Percentiles rank a stretch among this genome's conserved stretches.
Evolutionary conservation across 2,797 vertebrate species (phyloP).

Genomic region (Pseudochaenichthys georgianus): DNA sequence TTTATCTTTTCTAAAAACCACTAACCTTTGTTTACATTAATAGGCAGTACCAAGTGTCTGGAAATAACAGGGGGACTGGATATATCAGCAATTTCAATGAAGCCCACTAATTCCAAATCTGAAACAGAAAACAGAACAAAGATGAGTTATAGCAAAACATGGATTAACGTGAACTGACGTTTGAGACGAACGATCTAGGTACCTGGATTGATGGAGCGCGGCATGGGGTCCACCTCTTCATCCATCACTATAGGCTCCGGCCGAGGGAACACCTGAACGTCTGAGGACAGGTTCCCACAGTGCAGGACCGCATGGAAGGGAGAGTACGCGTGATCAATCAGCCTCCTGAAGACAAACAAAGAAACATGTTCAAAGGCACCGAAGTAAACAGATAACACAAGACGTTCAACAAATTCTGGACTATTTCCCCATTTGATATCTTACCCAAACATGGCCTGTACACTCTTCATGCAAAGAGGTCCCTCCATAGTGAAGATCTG

Average conservation of each 20-base stretch:
- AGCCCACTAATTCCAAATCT: constrained; percentile 98
- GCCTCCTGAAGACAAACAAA: constrained; percentile 85
- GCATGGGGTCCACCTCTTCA: constrained; percentile 95
- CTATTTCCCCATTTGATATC: constrained; percentile 43
- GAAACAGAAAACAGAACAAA: constrained; percentile 42
- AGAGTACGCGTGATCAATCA: constrained; percentile 96
- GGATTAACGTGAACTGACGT: not conserved
- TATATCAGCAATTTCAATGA: constrained; percentile 98
- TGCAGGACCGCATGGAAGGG: constrained; percentile 97
- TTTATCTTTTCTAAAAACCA: constrained; percentile 18
- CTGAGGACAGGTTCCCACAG: constrained; percentile 95
- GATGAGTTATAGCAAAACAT: not conserved
- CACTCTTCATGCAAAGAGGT: constrained; percentile 95
- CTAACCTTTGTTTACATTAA: constrained; percentile 96
- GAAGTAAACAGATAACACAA: not conserved
- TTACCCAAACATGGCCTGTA: constrained; percentile 98
- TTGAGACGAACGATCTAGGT: constrained; percentile 10
- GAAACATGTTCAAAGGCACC: not conserved
- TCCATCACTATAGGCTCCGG: constrained; percentile 95
- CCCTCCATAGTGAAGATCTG: constrained; percentile 98
- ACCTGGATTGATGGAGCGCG: constrained; percentile 93
- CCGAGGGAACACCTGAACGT: constrained; percentile 98
- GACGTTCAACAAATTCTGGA: not conserved
- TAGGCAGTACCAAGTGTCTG: constrained; percentile 95
- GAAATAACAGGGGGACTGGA: constrained; percentile 97